These are phyloP conservation scores for Ectropis grisescens DNA, from an alignment of 1,140 invertebrate genomes.

Conservation along the genomic window DNA sequence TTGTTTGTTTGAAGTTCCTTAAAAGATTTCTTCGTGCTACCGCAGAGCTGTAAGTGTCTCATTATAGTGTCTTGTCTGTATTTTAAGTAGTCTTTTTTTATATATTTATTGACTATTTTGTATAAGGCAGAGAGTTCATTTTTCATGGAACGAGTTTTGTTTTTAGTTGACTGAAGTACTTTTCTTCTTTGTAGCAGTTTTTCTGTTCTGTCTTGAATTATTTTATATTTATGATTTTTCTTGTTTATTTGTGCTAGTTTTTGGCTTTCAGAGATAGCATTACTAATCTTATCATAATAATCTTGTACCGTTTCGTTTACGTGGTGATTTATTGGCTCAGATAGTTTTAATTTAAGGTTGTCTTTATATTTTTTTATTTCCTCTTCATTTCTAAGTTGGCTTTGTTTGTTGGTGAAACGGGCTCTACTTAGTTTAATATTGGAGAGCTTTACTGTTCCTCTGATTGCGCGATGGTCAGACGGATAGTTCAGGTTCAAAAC, in stretches of 20 bases:
- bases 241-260: not conserved
- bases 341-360: not conserved
- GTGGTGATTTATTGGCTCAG: not conserved
- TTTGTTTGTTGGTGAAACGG: not conserved
- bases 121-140: not conserved
- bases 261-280: not conserved
- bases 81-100: not conserved
- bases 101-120: not conserved
- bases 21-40: not conserved
- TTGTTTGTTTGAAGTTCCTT: conserved; percentile 1
- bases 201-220: not conserved
- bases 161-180: not conserved
- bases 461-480: not conserved
- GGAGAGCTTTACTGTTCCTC: not conserved
- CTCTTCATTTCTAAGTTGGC: not conserved
- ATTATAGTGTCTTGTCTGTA: not conserved
- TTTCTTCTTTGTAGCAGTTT: not conserved
- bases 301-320: not conserved
- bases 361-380: not conserved
- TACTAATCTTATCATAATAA: not conserved
- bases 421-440: not conserved
- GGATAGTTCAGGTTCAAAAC: not conserved
- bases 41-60: not conserved
- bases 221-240: not conserved
- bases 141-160: not conserved